phyloP scores from a whole-genome alignment of 2,797 vertebrate species.

The Danionella dracula region DNA sequence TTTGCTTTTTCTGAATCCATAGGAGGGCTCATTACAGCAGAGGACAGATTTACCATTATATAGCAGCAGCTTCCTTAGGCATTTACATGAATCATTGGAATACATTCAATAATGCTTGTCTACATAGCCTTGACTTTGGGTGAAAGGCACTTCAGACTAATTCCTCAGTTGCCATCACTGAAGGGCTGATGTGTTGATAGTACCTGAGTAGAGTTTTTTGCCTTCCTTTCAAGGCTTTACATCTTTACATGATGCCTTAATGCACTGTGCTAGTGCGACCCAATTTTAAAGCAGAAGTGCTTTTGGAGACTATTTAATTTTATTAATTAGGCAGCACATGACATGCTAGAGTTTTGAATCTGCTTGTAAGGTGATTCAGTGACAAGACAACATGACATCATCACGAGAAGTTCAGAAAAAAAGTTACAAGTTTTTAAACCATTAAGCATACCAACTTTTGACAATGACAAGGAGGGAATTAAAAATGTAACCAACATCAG shows the following conservation, averaged over 20 bases:
- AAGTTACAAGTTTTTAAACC: no score
- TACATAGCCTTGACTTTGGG: slow-evolving; percentile 62
- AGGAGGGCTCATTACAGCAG: slow-evolving; percentile 39
- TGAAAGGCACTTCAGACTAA: slow-evolving; percentile 63
- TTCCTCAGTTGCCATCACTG: slow-evolving; percentile 52
- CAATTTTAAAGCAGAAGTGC: neutral
- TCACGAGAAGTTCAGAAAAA: no score
- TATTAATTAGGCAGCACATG: no score
- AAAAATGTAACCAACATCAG: no score
- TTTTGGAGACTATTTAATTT: no score
- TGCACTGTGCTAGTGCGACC: no score
- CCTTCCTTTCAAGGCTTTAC: neutral
- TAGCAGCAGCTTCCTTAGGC: slow-evolving; percentile 34
- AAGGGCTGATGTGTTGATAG: slow-evolving; percentile 54
- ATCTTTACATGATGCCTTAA: no score
- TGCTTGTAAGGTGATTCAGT: no score
- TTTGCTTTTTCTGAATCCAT: slow-evolving; percentile 33
- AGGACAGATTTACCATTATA: slow-evolving; percentile 50
- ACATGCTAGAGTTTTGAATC: no score
- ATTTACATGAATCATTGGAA: slow-evolving; percentile 56
- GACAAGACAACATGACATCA: no score
- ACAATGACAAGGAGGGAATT: no score
- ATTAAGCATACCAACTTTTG: no score
- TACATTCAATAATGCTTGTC: slow-evolving; percentile 61
- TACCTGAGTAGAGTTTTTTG: slow-evolving; percentile 30